Evolutionary conservation across 2,888 invertebrate species (phyloP).

Genomic region (Erannis defoliaria): DNA sequence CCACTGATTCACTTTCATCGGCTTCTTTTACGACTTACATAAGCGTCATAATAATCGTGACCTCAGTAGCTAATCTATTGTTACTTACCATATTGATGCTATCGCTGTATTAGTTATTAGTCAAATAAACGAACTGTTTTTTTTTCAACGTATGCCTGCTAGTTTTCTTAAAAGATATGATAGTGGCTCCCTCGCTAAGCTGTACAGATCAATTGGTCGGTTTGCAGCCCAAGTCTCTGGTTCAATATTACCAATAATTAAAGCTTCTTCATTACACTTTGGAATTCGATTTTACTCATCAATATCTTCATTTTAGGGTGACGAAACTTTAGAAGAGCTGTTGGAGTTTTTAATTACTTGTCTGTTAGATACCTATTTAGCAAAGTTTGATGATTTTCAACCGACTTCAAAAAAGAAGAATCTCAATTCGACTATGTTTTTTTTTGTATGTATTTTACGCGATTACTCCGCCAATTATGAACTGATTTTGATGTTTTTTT

Average conservation of each 20-base stretch:
- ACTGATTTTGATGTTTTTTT: too few relatives aligned
- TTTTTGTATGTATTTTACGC: too few relatives aligned
- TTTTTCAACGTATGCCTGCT: not conserved
- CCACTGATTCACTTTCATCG: slow-evolving; percentile 30
- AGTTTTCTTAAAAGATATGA: not conserved
- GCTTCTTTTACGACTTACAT: slow-evolving; percentile 29
- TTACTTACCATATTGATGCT: not conserved
- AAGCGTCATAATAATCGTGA: slow-evolving; percentile 34
- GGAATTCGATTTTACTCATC: slow-evolving; percentile 55
- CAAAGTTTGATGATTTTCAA: too few relatives aligned
- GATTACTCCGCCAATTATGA: too few relatives aligned
- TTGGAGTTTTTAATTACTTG: slow-evolving; percentile 12
- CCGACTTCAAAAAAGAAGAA: too few relatives aligned
- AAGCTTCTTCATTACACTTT: slow-evolving; percentile 41
- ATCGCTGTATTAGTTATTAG: not conserved
- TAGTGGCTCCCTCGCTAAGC: not conserved
- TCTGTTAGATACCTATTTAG: not conserved
- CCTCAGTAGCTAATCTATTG: slow-evolving; percentile 45
- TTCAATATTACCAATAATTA: slow-evolving; percentile 43
- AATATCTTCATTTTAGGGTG: slow-evolving; percentile 59
- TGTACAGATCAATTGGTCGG: not conserved
- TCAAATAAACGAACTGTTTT: not conserved
- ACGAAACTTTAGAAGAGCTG: slow-evolving; percentile 47
- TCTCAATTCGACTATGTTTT: too few relatives aligned
- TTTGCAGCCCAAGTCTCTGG: slow-evolving; percentile 29